Evolutionary conservation across 1,140 invertebrate genomes (phyloP).

Genomic region (Holcopasites calliopsidis): DNA sequence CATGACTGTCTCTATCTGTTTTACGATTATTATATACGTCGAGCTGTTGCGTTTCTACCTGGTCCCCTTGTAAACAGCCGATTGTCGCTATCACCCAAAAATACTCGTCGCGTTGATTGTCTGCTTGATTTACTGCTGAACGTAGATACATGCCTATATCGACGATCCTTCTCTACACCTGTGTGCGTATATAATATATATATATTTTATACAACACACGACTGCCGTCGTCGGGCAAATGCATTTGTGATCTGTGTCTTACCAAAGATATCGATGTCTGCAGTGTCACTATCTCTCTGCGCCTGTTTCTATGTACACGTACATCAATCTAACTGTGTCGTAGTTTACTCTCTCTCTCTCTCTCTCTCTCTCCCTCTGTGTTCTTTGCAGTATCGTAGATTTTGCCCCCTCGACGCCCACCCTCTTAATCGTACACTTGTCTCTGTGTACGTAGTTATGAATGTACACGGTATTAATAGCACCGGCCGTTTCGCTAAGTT

Average conservation of each 20-base stretch:
- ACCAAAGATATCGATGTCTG: slow-evolving; percentile 69
- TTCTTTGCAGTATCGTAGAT: background rate
- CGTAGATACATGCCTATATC: slow-evolving; percentile 51
- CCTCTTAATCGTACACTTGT: background rate
- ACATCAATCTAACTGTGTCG: slow-evolving; percentile 43
- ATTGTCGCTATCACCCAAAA: slow-evolving; percentile 47
- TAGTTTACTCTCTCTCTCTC: slow-evolving; percentile 7
- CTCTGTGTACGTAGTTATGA: background rate
- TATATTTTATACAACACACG: slow-evolving; percentile 30
- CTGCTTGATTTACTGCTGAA: slow-evolving; percentile 57
- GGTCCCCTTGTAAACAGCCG: slow-evolving; percentile 26
- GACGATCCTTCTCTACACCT: slow-evolving; percentile 44
- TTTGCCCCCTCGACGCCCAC: background rate
- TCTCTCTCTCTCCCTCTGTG: slow-evolving; percentile 17
- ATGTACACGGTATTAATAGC: background rate
- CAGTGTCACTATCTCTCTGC: slow-evolving; percentile 71
- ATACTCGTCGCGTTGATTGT: slow-evolving; percentile 53
- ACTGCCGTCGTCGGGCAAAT: slow-evolving; percentile 57
- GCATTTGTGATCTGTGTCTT: slow-evolving; percentile 60
- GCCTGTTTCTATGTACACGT: slow-evolving; percentile 57
- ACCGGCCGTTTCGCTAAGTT: background rate
- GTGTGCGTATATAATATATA: slow-evolving; percentile 18
- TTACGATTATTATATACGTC: slow-evolving; percentile 17
- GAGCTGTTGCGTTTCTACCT: slow-evolving; percentile 40
- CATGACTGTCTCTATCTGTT: background rate